These are phyloP conservation scores for Ptycholaimellus sp. DNA, from an alignment of 2,888 invertebrate species.

Conservation along the genomic window DNA sequence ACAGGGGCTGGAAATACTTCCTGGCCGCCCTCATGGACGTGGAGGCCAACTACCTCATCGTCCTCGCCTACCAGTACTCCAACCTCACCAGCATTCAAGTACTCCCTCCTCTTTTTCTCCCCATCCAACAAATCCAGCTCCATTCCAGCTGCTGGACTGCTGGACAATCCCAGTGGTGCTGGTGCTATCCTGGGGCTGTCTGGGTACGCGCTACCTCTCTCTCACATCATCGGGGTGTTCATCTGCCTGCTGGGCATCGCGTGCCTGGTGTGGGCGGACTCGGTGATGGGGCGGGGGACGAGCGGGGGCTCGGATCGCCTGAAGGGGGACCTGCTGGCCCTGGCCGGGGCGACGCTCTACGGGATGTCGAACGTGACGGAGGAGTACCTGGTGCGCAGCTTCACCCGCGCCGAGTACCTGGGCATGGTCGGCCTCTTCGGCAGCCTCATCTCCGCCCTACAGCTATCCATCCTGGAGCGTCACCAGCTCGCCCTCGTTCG, in stretches of 20 bases:
- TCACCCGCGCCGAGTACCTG: constrained; percentile 51
- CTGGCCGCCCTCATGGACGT: constrained; percentile 54
- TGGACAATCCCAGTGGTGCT: constrained; percentile 59
- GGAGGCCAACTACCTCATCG: constrained; percentile 58
- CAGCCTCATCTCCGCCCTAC: constrained; percentile 47
- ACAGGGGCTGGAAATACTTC: constrained; percentile 51
- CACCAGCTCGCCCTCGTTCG: constrained; percentile 42
- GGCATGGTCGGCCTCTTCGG: constrained; percentile 58
- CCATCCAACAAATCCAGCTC: too few species aligned
- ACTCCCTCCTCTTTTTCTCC: constrained; percentile 9
- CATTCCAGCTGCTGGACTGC: constrained; percentile 54
- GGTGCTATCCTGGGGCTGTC: constrained; percentile 48
- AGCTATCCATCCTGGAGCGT: constrained; percentile 46
- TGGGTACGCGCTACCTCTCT: constrained; percentile 45
- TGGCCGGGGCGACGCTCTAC: constrained; percentile 51
- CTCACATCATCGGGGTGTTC: constrained; percentile 52
- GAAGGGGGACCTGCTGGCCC: constrained; percentile 55
- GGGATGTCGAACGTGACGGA: constrained; percentile 53
- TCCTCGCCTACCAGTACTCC: constrained; percentile 52
- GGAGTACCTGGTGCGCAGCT: constrained; percentile 54
- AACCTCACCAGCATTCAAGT: constrained; percentile 49
- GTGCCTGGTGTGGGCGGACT: constrained; percentile 57
- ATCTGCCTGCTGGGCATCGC: constrained; percentile 56
- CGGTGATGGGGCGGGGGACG: constrained; percentile 32
- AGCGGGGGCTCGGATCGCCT: constrained; percentile 41